phyloP scores from a whole-genome alignment of 2,888 invertebrate genomes.

The Uloborus plumipes region DNA sequence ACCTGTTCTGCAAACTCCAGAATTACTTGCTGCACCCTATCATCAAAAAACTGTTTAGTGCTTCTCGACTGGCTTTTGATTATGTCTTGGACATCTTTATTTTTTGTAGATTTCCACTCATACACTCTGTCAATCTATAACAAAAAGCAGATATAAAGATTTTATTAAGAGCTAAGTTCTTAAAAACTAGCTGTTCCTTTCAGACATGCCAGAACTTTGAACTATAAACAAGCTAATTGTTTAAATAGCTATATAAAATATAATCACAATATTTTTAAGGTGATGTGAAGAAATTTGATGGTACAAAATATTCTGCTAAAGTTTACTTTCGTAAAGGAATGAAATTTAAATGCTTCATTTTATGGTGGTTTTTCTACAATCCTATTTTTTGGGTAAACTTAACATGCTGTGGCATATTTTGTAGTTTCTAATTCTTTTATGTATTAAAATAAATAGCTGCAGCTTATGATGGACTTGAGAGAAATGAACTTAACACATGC shows the following conservation, averaged over 20 bases:
- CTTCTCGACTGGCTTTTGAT: slow-evolving; percentile 89
- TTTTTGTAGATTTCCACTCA: slow-evolving; percentile 90
- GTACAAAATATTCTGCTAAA: no score
- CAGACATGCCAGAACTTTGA: background rate
- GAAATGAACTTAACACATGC: no score
- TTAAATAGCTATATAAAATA: no score
- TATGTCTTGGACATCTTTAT: slow-evolving; percentile 92
- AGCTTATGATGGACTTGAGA: no score
- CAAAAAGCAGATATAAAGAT: background rate
- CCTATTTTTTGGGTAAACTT: no score
- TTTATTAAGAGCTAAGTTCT: background rate
- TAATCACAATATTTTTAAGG: background rate
- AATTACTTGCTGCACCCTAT: slow-evolving; percentile 87
- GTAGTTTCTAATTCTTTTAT: no score
- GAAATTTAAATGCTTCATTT: no score
- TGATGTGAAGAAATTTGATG: background rate
- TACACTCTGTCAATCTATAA: slow-evolving; percentile 80
- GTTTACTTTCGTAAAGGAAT: no score
- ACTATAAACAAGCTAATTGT: background rate
- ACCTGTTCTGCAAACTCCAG: slow-evolving; percentile 95
- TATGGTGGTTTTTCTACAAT: no score
- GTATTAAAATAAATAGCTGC: no score
- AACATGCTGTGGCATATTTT: no score
- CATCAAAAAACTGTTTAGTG: slow-evolving; percentile 94
- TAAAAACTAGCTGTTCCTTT: background rate